phyloP scores from a whole-genome alignment of 2,888 invertebrate genomes.

The Dusona sp. region DNA sequence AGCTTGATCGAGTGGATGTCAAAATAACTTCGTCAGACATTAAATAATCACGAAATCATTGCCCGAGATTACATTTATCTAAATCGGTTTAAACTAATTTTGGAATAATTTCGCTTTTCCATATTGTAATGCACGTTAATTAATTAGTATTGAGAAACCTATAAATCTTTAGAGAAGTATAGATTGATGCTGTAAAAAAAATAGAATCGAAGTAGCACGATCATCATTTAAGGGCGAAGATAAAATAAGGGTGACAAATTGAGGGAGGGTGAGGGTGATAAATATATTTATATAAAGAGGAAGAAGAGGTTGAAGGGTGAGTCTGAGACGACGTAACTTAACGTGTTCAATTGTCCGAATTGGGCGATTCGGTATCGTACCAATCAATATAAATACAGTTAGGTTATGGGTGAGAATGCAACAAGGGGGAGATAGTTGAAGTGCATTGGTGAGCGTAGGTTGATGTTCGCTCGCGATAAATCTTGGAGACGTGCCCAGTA shows the following conservation, averaged over 20 bases:
- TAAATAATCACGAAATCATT: not conserved
- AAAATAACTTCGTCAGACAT: not conserved
- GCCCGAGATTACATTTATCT: not conserved
- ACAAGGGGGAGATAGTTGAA: not conserved
- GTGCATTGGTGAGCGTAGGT: slow-evolving; percentile 41
- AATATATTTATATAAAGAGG: not conserved
- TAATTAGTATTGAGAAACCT: not conserved
- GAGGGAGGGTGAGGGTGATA: not conserved
- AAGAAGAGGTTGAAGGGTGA: slow-evolving; percentile 1
- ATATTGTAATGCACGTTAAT: not conserved
- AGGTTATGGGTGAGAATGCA: slow-evolving; percentile 15
- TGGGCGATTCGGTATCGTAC: slow-evolving; percentile 2
- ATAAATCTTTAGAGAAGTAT: not conserved
- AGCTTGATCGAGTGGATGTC: not conserved
- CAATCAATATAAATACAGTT: slow-evolving; percentile 7
- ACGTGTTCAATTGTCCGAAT: slow-evolving; percentile 18
- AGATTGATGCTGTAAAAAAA: not conserved
- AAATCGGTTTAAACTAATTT: not conserved
- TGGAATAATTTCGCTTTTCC: not conserved
- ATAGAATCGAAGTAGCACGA: not conserved
- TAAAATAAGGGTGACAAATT: not conserved
- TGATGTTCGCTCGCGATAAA: slow-evolving; percentile 66
- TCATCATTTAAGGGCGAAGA: not conserved
- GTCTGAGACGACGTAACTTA: not conserved
- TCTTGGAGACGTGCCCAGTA: slow-evolving; percentile 60